Base-by-base conservation (phyloP, 2,888 invertebrate species). In the Sesamia inferens region DNA sequence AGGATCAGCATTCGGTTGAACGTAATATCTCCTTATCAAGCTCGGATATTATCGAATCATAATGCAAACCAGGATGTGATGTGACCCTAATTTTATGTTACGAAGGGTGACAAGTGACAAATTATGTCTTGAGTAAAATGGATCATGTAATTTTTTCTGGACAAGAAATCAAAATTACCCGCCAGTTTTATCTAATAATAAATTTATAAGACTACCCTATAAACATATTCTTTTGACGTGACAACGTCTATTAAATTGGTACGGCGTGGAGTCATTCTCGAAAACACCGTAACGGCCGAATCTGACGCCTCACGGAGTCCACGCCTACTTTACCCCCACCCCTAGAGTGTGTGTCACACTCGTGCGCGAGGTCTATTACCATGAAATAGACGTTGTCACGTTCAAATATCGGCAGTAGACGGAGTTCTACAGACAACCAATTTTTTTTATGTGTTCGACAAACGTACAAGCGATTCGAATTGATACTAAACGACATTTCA, bases 11-110 rank as follows among this genome's bases (percentile, higher is more conserved):
- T 75, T 80, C 61, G 44, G 64, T 63, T 65, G 39, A 65, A 66
- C 58, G 61, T 64, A 71, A 68, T 83, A 73, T 59, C 47, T 66
- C 51, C 62, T 76, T 83, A 85, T 79, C 86, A 48, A 24, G 42
- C 31, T 47, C 48, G 59, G 63, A 85, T 71, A 74, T 74, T 81
- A 83, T 57, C 75, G 59, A 39, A 58, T 70, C 64, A 59, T 69
- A 80, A 67, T 55, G 55, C 55, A 39, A 31, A 63, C 79, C 54
- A 22, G 22, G 68, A 68, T 68, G 55, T 79, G 48, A 51, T 55
- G 55, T 80, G 73, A 66, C 44, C 62, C 71, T 71, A 58, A 78
- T 83, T 67, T 73, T 54, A 64, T 73, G 42, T 55, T 47, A 65
- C 42, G n/a, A 67, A 39, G 64, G 51, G 11, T 61, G 78, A 62